A percentile compares a stretch with the other conserved stretches of the same genome.
phyloP scores from a whole-genome alignment of 2,888 invertebrate species.

The Dasypogon diadema region DNA sequence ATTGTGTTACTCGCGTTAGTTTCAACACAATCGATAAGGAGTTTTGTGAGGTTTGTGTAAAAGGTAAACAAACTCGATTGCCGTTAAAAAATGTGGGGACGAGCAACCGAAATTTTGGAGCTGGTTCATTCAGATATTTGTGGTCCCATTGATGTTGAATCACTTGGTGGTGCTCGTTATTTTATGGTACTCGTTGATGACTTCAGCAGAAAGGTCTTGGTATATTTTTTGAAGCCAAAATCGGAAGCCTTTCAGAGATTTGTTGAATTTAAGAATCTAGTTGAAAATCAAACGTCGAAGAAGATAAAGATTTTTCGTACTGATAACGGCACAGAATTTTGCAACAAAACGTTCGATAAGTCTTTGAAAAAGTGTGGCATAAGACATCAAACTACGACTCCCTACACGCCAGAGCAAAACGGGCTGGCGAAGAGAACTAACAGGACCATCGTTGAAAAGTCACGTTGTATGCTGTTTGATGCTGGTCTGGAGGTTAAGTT shows the following conservation, averaged over 20 bases:
- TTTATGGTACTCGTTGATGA: no score
- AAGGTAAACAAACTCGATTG: conserved; percentile 58
- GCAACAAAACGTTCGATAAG: not conserved
- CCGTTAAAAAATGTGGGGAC: conserved; percentile 56
- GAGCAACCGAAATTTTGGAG: no score
- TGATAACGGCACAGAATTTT: conserved; percentile 45
- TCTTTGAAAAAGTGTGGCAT: conserved; percentile 27
- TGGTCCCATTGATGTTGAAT: no score
- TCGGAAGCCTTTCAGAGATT: conserved; percentile 49
- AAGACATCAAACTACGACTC: not conserved
- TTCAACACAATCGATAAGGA: not conserved
- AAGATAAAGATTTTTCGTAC: conserved; percentile 39
- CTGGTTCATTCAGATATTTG: no score
- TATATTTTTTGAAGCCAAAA: no score
- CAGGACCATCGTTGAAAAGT: conserved; percentile 55
- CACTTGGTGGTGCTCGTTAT: no score
- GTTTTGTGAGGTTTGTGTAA: conserved; percentile 55
- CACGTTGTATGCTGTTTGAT: conserved; percentile 58
- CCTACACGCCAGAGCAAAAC: conserved; percentile 49
- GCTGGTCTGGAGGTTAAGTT: no score
- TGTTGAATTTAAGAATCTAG: conserved; percentile 50
- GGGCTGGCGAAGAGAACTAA: conserved; percentile 28
- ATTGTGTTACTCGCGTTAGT: not conserved
- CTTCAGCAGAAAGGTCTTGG: no score
- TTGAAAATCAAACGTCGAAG: conserved; percentile 53